Evolutionary conservation across 2,888 invertebrate genomes (phyloP).

Genomic region (Anthoptus insignis): DNA sequence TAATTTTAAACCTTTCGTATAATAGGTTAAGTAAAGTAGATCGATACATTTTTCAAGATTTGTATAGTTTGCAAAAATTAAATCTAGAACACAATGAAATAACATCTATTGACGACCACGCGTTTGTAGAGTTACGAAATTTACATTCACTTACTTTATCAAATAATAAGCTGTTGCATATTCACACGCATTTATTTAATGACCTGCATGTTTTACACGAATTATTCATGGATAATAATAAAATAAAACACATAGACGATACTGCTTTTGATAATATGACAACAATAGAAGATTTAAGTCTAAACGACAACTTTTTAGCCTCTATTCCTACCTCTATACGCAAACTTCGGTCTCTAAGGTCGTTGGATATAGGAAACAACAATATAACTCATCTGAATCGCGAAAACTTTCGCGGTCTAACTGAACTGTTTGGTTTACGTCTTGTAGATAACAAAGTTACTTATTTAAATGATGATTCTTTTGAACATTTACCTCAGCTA

Average conservation of each 20-base stretch:
- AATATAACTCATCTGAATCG: conserved; percentile 90
- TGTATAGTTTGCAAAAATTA: conserved; percentile 92
- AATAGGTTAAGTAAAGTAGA: conserved; percentile 91
- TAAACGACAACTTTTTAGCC: conserved; percentile 90
- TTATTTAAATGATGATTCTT: conserved; percentile 91
- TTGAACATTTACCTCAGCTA: conserved; percentile 91
- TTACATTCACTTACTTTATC: conserved; percentile 92
- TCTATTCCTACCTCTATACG: conserved; percentile 90
- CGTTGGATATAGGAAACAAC: conserved; percentile 94
- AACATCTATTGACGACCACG: conserved; percentile 89
- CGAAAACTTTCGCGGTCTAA: conserved; percentile 91
- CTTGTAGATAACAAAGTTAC: conserved; percentile 93
- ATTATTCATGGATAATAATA: conserved; percentile 91
- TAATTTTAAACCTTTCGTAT: conserved; percentile 91
- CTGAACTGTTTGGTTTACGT: conserved; percentile 91
- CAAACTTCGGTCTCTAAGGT: conserved; percentile 90
- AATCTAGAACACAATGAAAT: conserved; percentile 92
- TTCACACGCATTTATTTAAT: conserved; percentile 90
- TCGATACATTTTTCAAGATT: conserved; percentile 90
- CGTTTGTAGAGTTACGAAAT: conserved; percentile 92
- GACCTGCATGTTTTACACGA: conserved; percentile 92
- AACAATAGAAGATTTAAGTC: conserved; percentile 91
- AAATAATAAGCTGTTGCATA: conserved; percentile 89
- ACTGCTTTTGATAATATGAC: conserved; percentile 93
- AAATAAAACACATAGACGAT: conserved; percentile 89